Percentiles rank a stretch among this genome's conserved stretches.
These are phyloP conservation scores for Calephelis perditalis DNA, from an alignment of 2,888 invertebrate species.

Conservation along the genomic window DNA sequence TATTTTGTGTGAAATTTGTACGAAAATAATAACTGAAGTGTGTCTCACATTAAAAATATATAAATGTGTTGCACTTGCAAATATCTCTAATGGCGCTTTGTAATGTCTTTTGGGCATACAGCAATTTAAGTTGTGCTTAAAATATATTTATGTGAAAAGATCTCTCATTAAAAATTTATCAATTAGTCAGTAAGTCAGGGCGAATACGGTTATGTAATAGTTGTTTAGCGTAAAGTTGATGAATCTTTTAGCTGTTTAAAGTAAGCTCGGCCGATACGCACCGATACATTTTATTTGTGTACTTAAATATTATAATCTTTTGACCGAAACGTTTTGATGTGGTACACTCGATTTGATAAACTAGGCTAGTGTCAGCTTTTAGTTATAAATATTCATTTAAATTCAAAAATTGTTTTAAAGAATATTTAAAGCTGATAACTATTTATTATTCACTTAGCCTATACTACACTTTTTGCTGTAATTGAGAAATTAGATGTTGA, in stretches of 20 bases:
- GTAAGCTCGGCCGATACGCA: constrained; percentile 10
- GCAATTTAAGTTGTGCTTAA: neutral
- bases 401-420: no score
- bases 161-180: constrained; percentile 5
- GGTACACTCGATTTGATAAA: no score
- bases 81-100: no score
- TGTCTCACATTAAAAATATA: neutral
- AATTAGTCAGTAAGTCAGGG: constrained; percentile 14
- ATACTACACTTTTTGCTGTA: no score
- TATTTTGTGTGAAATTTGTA: no score
- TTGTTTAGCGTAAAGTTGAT: constrained; percentile 11
- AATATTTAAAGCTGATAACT: no score
- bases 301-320: constrained; percentile 17
- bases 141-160: constrained; percentile 12
- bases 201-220: constrained; percentile 1
- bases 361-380: neutral
- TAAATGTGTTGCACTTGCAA: neutral
- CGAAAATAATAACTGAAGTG: no score
- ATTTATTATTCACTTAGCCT: no score
- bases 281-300: constrained; percentile 16
- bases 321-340: constrained; percentile 8
- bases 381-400: no score
- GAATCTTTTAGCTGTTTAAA: constrained; percentile 11
- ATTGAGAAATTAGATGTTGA: no score
- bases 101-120: neutral